phyloP scores from a whole-genome alignment of 1,140 invertebrate genomes.

The Oryctes rhinoceros region DNA sequence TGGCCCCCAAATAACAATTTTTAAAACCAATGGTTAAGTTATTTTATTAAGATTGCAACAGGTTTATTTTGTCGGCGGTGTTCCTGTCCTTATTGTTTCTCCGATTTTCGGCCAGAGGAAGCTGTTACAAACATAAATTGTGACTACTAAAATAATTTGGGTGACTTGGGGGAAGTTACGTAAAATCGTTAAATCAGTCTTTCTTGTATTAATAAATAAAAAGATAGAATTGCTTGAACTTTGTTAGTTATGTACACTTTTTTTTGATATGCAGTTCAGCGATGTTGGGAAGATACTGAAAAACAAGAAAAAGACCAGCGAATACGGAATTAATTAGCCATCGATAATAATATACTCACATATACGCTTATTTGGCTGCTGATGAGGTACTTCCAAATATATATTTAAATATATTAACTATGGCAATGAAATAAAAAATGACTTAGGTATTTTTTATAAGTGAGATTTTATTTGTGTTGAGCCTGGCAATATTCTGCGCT shows the following conservation, averaged over 20 bases:
- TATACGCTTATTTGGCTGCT: constrained; percentile 52
- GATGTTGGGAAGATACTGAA: constrained; percentile 50
- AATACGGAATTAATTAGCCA: not conserved
- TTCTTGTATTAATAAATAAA: constrained; percentile 46
- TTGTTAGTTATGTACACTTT: constrained; percentile 48
- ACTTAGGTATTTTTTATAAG: constrained; percentile 23
- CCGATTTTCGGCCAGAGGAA: not conserved
- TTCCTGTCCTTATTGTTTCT: not conserved
- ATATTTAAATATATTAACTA: constrained; percentile 45
- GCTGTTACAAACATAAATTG: constrained; percentile 2
- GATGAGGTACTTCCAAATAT: constrained; percentile 52
- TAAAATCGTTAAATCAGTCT: constrained; percentile 47
- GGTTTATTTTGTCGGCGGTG: not conserved
- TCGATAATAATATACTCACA: not conserved
- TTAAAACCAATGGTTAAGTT: not conserved
- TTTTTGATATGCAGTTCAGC: constrained; percentile 50
- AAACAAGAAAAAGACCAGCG: constrained; percentile 39
- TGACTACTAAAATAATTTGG: constrained; percentile 5
- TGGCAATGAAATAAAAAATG: constrained; percentile 47
- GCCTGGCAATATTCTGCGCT: constrained; percentile 96
- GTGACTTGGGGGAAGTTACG: constrained; percentile 6
- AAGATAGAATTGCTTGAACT: constrained; percentile 46
- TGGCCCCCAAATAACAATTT: constrained; percentile 6
- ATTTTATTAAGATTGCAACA: not conserved
- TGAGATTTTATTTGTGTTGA: constrained; percentile 88